Evolutionary conservation across 2,113 vertebrate genomes (phyloP), one percentile per base, ranked within the genome.

Genomic region (Sapayoa aenigma): DNA sequence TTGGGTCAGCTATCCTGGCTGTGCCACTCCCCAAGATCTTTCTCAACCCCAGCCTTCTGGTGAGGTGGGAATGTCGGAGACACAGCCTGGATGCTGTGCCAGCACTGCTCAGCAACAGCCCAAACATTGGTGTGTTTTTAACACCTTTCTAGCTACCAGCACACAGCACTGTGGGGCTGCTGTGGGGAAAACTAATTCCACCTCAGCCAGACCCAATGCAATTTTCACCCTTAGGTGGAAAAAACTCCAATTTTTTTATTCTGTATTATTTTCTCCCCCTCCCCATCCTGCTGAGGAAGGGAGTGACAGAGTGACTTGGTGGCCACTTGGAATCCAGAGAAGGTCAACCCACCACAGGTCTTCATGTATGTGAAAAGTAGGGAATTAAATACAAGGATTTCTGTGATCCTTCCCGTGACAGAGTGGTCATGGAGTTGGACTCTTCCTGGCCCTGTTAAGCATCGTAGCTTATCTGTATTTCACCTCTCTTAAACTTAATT

Each of bases 361-460:
- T 69, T 81, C 42, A 65, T 33, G 41, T 58, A 14, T 21, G 12
- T 50, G n/a, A 82, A 82, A 52, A 12, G 3, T 25, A 35, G 13
- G 19, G 19, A 80, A 19, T 2, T 24, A 53, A 60, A 27, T 5
- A 28, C 6, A 21, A 17, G 9, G 14, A 53, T 28, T 62, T 3
- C 9, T 25, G 19, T 33, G 18, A 65, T 80, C 4, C 19, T 76
- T 49, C 77, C 46, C 50, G 52, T 77, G 46, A 56, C 5, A n/a
- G 6, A 5, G 9, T 23, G 20, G 9, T 11, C 0, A 0, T 35
- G 35, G 15, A 50, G 4, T 9, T 65, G 30, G 27, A 31, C 2
- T 31, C 4, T 37, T 82, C 35, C 28, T 47, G 37, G 5, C 5
- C 18, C 3, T 78, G 5, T 74, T 50, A 63, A 50, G 4, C 16